Base-by-base conservation (phyloP, 2,797 vertebrate species). In the Lutra lutra region DNA sequence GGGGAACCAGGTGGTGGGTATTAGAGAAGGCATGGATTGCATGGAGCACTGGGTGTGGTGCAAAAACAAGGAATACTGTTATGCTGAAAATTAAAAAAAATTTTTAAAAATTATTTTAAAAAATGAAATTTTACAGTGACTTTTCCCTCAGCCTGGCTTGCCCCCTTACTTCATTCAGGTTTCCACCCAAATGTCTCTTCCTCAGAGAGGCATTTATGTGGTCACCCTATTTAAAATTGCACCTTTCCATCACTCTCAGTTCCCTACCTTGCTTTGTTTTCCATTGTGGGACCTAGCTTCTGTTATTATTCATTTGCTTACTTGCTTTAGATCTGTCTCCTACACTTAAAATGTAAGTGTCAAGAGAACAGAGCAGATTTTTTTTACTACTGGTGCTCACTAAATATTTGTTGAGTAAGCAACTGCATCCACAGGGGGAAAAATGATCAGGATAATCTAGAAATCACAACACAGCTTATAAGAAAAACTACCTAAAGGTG, bases 271-370 rank as follows among this genome's bases (percentile, higher is more conserved):
- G 91, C 29, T 95, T 94, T 40, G 77, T 85, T 95, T 92, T 82
- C 80, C 29, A 91, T 5, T 58, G 29, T 78, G 90, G 58, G 72
- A 46, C 38, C 38, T 56, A 80, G 84, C 60, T 73, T 78, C n/a
- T 92, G 80, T 80, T 94, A 80, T 43, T 83, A 77, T 89, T 95
- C 95, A 91, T 62, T 86, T 86, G 62, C 15, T 80, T 80, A 80
- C 20, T 96, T 91, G 27, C 3, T 73, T 95, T 91, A 87, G 38
- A 35, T 90, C 35, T 75, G 4, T 70, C n/a, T 80, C 64, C 18
- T 40, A 85, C 35, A 93, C 48, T 89, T 95, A 92, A 75, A 95
- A 94, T 72, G 54, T 66, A 85, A 85, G 27, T 23, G 66, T 48
- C 58, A 87, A 4, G 40, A 91, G 35, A 84, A 12, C 35, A 96